Conservation (phyloP, 2,797 vertebrate species). For the Crossoptilon crossoptilon region DNA sequence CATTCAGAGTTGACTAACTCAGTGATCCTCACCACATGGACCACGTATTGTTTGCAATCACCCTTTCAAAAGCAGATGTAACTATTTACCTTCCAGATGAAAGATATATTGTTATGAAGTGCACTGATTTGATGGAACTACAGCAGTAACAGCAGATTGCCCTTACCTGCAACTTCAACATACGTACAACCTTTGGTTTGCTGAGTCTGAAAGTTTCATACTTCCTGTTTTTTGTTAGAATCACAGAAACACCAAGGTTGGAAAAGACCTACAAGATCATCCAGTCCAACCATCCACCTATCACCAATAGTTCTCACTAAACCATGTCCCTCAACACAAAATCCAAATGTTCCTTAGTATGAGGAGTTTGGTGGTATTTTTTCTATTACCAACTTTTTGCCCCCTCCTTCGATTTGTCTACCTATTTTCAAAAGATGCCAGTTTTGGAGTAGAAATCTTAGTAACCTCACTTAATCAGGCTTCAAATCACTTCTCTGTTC, state of each 20-base stretch:
- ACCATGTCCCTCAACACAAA: no score
- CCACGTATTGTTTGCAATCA: background rate
- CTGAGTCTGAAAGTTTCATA: background rate
- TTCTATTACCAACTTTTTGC: background rate
- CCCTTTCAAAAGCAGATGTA: no score
- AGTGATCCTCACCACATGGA: rapidly evolving
- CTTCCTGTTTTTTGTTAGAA: background rate
- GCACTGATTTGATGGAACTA: no score
- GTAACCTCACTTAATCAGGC: background rate
- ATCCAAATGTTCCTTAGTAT: no score
- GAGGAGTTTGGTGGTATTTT: background rate
- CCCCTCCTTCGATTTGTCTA: background rate
- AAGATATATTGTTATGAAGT: no score
- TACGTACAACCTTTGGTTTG: background rate
- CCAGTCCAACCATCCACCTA: no score
- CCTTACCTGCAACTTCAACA: background rate
- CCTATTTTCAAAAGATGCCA: background rate
- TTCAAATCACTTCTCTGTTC: background rate
- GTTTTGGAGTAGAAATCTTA: background rate
- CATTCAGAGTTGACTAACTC: background rate
- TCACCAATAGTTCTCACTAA: no score
- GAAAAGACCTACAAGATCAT: no score
- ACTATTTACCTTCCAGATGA: no score
- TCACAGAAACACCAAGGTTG: no score
- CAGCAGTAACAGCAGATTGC: no score